Percentiles rank a stretch among this genome's conserved stretches.
phyloP scores from a whole-genome alignment of 2,113 vertebrate species.

The Datnioides undecimradiatus region DNA sequence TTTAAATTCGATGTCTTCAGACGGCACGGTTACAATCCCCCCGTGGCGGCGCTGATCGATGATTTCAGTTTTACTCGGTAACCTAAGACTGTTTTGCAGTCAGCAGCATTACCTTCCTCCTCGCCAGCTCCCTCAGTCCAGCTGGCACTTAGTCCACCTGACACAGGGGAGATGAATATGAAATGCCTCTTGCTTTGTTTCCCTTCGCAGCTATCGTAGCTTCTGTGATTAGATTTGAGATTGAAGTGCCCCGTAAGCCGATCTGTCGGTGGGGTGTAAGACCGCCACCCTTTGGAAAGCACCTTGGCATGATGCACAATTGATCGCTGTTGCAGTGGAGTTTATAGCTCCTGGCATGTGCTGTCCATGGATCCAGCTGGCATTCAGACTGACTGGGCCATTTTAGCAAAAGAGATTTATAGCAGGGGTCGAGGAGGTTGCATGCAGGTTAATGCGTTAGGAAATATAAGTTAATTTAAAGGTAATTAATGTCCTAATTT shows the following conservation, averaged over 20 bases:
- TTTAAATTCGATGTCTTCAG: conserved; percentile 60
- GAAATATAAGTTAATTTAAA: too few relatives aligned
- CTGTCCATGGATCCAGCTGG: conserved; percentile 21
- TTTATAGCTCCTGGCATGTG: conserved; percentile 40
- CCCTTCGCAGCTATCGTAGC: conserved; percentile 69
- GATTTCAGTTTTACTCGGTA: conserved; percentile 70
- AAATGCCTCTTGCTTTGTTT: conserved; percentile 79
- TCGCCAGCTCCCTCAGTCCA: conserved; percentile 64
- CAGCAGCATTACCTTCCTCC: conserved; percentile 75
- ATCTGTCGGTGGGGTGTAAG: conserved; percentile 68
- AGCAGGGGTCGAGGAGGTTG: conserved; percentile 3
- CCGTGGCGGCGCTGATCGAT: conserved; percentile 57
- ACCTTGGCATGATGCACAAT: conserved; percentile 49
- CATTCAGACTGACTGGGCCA: conserved; percentile 19
- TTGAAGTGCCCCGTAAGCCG: conserved; percentile 71
- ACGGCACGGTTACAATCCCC: conserved; percentile 59
- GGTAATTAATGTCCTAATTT: not conserved
- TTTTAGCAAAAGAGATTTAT: conserved; percentile 40
- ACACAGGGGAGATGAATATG: conserved; percentile 80
- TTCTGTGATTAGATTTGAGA: conserved; percentile 76
- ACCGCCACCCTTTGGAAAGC: conserved; percentile 53
- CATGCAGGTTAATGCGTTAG: too few relatives aligned
- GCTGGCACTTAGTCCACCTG: conserved; percentile 73
- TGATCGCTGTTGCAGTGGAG: conserved; percentile 41
- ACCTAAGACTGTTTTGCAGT: conserved; percentile 75